These are phyloP conservation scores for Anticlea derivata DNA, from an alignment of 2,888 invertebrate species.

Conservation along the genomic window DNA sequence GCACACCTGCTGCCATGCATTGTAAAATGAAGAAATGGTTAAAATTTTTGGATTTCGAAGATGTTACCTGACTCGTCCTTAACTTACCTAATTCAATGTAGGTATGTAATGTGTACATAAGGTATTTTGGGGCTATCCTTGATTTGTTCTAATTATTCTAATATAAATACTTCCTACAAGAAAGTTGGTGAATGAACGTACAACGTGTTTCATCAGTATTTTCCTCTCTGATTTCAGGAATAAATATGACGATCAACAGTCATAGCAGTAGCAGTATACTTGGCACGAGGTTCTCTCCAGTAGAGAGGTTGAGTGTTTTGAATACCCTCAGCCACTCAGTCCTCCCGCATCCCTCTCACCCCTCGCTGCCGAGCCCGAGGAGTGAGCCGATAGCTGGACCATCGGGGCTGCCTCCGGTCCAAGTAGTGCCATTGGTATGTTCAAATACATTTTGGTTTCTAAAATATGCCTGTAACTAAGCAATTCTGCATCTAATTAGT, in stretches of 20 bases:
- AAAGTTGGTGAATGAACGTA: no score
- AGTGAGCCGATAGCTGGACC: conserved; percentile 90
- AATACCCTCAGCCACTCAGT: conserved; percentile 69
- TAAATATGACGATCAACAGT: conserved; percentile 86
- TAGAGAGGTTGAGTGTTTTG: conserved; percentile 71
- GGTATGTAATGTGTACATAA: background rate
- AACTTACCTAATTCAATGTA: background rate
- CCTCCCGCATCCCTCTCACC: conserved; percentile 65
- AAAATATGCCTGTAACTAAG: background rate
- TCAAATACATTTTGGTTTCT: background rate
- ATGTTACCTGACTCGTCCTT: conserved; percentile 14
- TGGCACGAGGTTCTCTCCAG: conserved; percentile 70
- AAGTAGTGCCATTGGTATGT: conserved; percentile 93
- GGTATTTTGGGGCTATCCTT: background rate
- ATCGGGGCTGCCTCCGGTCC: conserved; percentile 93
- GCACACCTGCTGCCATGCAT: background rate
- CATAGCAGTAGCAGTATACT: conserved; percentile 64
- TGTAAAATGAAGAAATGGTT: background rate
- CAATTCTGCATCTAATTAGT: no score
- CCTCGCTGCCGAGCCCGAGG: conserved; percentile 85
- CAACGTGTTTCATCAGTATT: no score
- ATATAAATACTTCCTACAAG: no score
- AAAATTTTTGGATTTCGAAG: conserved; percentile 2
- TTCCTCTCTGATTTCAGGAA: conserved; percentile 65
- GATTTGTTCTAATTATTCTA: no score